A percentile compares a stretch with the other conserved stretches of the same genome.
Conservation (phyloP, 2,888 invertebrate species). For the Troglohyphantes excavatus region DNA sequence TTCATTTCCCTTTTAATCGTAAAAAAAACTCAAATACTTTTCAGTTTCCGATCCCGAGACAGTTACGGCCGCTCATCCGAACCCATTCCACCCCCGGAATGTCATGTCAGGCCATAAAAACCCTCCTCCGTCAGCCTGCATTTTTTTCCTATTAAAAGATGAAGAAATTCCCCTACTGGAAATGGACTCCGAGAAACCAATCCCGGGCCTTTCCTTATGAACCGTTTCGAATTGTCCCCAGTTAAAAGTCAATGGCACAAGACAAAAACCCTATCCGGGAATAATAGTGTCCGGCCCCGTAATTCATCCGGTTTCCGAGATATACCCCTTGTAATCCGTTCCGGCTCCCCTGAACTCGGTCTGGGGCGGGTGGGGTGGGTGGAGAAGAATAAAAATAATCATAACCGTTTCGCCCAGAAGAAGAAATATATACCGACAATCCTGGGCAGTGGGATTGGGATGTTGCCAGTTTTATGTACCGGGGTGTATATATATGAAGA, state of each 20-base stretch:
- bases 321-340: slow-evolving; percentile 58
- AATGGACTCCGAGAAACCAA: neutral
- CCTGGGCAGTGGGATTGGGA: slow-evolving; percentile 35
- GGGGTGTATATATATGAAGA: slow-evolving; percentile 19
- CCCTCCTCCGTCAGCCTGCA: neutral
- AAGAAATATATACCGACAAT: slow-evolving; percentile 31
- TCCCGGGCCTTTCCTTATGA: slow-evolving; percentile 43
- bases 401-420: slow-evolving; percentile 52
- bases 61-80: slow-evolving; percentile 8
- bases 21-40: neutral
- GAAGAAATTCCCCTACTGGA: neutral
- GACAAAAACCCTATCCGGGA: slow-evolving; percentile 50
- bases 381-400: slow-evolving; percentile 64
- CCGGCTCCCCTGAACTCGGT: slow-evolving; percentile 51
- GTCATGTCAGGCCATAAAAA: slow-evolving; percentile 19
- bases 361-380: too few species aligned
- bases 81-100: neutral
- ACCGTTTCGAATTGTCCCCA: slow-evolving; percentile 64
- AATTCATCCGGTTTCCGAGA: slow-evolving; percentile 65
- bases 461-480: slow-evolving; percentile 65
- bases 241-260: slow-evolving; percentile 75
- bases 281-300: slow-evolving; percentile 53
- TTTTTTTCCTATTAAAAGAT: slow-evolving; percentile 33
- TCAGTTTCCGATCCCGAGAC: neutral
- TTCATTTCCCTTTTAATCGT: neutral